These are phyloP conservation scores for Microchirus variegatus DNA, from an alignment of 2,797 vertebrate genomes.

Conservation along the genomic window DNA sequence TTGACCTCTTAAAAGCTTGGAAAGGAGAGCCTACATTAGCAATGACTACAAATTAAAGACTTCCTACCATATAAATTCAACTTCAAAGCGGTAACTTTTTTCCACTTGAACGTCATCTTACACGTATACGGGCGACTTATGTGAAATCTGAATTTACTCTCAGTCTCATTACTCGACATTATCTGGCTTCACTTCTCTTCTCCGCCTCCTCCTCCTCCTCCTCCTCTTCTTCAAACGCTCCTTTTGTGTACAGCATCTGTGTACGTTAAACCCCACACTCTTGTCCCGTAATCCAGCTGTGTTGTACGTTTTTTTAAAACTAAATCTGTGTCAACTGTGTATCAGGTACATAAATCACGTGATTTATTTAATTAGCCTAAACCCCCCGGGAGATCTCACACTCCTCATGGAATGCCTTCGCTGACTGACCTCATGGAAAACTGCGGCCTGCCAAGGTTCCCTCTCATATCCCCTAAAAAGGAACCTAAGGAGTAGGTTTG, in stretches of 20 bases:
- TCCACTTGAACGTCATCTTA: slow-evolving; percentile 4
- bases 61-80: slow-evolving; percentile 41
- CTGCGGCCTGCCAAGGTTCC: slow-evolving; percentile 76
- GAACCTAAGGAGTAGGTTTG: slow-evolving; percentile 71
- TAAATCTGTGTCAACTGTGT: slow-evolving; percentile 57
- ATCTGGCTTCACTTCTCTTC: not conserved
- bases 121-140: slow-evolving; percentile 4
- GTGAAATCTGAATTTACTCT: slow-evolving; percentile 4
- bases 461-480: slow-evolving; percentile 81
- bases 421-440: slow-evolving; percentile 82
- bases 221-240: not conserved
- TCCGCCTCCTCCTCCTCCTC: slow-evolving; percentile 6
- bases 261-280: slow-evolving; percentile 24
- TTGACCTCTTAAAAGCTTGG: slow-evolving; percentile 61
- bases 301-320: slow-evolving; percentile 58
- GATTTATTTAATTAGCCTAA: slow-evolving; percentile 76
- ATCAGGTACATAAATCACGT: slow-evolving; percentile 75
- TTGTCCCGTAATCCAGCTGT: slow-evolving; percentile 48
- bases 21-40: slow-evolving; percentile 58
- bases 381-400: slow-evolving; percentile 72
- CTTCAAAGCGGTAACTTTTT: slow-evolving; percentile 28
- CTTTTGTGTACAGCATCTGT: slow-evolving; percentile 29
- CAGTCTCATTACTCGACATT: slow-evolving; percentile 21
- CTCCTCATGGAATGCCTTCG: slow-evolving; percentile 71
- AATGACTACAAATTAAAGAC: slow-evolving; percentile 64